These are phyloP conservation scores for Linnaemya vulpina DNA, from an alignment of 2,888 invertebrate genomes.

Conservation along the genomic window DNA sequence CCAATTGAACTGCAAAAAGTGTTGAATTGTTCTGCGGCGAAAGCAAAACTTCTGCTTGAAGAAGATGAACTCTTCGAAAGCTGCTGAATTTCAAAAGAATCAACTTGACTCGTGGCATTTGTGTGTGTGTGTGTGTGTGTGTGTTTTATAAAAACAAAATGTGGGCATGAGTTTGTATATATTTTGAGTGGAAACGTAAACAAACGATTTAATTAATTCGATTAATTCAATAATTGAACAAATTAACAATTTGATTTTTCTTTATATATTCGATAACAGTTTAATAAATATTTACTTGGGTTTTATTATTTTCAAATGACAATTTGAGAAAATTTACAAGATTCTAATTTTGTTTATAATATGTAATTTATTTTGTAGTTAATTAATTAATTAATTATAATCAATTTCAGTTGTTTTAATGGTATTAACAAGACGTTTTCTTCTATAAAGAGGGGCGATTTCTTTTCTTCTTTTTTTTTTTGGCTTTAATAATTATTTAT, in stretches of 20 bases:
- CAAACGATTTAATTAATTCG: background rate
- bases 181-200: constrained; percentile 6
- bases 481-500: too few species aligned
- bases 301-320: constrained; percentile 51
- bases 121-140: too few species aligned
- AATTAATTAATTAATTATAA: constrained; percentile 34
- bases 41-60: too few species aligned
- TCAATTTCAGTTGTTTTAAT: constrained; percentile 56
- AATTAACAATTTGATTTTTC: constrained; percentile 56
- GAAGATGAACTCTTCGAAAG: background rate
- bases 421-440: constrained; percentile 68
- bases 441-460: constrained; percentile 27
- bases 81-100: background rate
- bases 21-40: too few species aligned
- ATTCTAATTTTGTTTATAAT: constrained; percentile 66
- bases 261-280: constrained; percentile 62
- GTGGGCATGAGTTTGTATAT: background rate
- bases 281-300: constrained; percentile 65
- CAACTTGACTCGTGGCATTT: background rate
- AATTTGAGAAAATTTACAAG: constrained; percentile 67
- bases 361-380: constrained; percentile 58
- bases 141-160: background rate
- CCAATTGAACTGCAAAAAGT: too few species aligned
- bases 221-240: constrained; percentile 10
- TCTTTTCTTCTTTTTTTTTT: constrained; percentile 27